Evolutionary conservation across 2,888 invertebrate species (phyloP).

Genomic region (Tanypteryx hageni): DNA sequence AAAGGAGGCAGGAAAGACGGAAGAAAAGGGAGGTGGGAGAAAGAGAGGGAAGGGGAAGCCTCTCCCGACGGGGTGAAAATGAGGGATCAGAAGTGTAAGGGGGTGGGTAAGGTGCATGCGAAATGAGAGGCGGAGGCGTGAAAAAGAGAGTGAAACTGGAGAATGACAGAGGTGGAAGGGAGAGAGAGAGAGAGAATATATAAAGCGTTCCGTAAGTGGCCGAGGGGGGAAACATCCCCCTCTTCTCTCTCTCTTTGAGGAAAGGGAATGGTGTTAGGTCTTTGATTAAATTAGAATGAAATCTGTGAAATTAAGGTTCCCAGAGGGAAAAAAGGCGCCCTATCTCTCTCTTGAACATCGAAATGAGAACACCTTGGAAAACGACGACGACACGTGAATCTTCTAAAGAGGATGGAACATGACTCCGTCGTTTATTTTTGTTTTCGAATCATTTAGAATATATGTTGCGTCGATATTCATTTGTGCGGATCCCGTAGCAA

Average conservation of each 20-base stretch:
- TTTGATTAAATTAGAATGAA: constrained; percentile 64
- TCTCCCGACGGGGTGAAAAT: not conserved
- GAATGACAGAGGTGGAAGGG: no score
- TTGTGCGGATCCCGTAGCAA: not conserved
- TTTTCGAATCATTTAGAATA: no score
- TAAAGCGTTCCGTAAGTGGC: constrained; percentile 29
- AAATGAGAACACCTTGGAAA: not conserved
- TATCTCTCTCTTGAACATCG: not conserved
- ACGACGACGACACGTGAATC: not conserved
- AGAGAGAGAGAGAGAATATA: not conserved
- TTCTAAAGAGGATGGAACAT: not conserved
- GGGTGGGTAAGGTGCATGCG: not conserved
- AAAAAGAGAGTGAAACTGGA: no score
- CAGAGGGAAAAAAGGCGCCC: not conserved
- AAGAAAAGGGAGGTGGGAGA: not conserved
- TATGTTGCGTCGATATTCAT: not conserved
- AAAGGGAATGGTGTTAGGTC: constrained; percentile 16
- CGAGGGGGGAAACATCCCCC: not conserved
- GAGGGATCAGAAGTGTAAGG: not conserved
- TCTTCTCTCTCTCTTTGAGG: not conserved
- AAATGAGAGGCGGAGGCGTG: no score
- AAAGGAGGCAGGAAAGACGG: no score
- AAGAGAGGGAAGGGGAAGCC: not conserved
- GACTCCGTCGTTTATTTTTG: not conserved
- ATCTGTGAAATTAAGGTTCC: constrained; percentile 58